Base-by-base conservation (phyloP, 2,797 vertebrate genomes). In the Acrossocheilus fasciatus region DNA sequence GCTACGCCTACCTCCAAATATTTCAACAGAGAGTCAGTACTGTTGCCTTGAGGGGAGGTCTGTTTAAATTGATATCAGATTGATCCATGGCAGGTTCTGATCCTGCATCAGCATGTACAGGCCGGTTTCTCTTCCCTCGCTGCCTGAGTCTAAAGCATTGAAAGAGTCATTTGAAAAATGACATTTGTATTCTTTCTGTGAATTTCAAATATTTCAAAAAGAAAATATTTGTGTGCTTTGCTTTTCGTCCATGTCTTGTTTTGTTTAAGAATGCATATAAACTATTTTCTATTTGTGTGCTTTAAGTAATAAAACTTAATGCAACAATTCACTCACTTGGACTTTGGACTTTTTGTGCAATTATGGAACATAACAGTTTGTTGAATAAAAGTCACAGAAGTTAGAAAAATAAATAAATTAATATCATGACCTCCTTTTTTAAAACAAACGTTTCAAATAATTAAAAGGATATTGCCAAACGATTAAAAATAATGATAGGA, bases 211-310 rank as follows among this genome's bases (percentile, higher is more conserved):
- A 72, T 72, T 82, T 82, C 6, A 72, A 43, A 57, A n/a, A 41
- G 23, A 41, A 39, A 15, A 54, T 70, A 54, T 73, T 1, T 26
- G 10, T 45, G 9, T 74, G 20, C 9, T 62, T 34, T 75, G 39
- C 12, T 47, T 75, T 62, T 74, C 17, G 8, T 17, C 43, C 54
- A 66, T 36, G 43, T 50, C 9, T 72, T 66, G 64, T 14, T 70
- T 50, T 52, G 64, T 82, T 82, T 72, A 54, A 54, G 47, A 57
- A 50, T 39, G 20, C 57, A 30, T 64, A 45, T 30, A 23, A 57
- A 45, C 59, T 45, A 52, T 87, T 78, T 83, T 83, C 17, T 87
- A 87, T 77, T 77, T 78, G 39, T 83, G 74, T 83, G 75, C 73
- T 84, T 75, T 84, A 77, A 69, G 52, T 34, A 87, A 83, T 83